Base-by-base conservation (phyloP, 1,140 invertebrate genomes). In the Cotesia vestalis region DNA sequence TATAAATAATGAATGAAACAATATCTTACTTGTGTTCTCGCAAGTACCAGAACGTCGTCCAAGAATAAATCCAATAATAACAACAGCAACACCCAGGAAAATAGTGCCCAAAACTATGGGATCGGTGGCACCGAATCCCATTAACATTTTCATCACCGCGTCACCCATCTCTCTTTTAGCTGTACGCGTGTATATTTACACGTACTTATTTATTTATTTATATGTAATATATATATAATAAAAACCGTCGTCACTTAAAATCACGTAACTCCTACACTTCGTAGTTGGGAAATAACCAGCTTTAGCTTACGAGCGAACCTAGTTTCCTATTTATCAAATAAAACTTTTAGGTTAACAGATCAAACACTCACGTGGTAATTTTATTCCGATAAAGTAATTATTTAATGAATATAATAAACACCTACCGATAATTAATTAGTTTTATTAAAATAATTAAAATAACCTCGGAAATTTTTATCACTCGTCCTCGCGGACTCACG, bases 21-120 rank as follows among this genome's bases (percentile, higher is more conserved):
- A 38, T 66, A 14, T 6, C 63, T 66, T 52, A 66, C 63, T 38
- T 66, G 12, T n/a, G 4, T n/a, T 66, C n/a, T 66, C 20, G 20
- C 46, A 20, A 40, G 4, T 4, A 12, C 17, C 27, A 14, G 63
- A 66, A 46, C 63, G 63, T 51, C 63, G 63, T 46, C 63, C 63
- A 17, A 38, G 4, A 2, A 51, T 27, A 17, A 51, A 66, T 51
- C 63, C 63, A 51, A 66, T 27, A 12, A 66, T 17, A 17, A 66
- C 14, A 5, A 66, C 38, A 11, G 46, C 14, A 17, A 40, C 46
- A 14, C 63, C 63, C 3, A 66, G 63, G 2, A n/a, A 38, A 40
- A 66, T 14, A 51, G 63, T 38, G 11, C 40, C 35, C 4, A 66
- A 4, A 20, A 66, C 46, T 6, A 66, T 40, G 35, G 38, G 63